A percentile compares a stretch with the other conserved stretches of the same genome.
phyloP scores from a whole-genome alignment of 2,888 invertebrate genomes.

The Drosophila setosimentum region DNA sequence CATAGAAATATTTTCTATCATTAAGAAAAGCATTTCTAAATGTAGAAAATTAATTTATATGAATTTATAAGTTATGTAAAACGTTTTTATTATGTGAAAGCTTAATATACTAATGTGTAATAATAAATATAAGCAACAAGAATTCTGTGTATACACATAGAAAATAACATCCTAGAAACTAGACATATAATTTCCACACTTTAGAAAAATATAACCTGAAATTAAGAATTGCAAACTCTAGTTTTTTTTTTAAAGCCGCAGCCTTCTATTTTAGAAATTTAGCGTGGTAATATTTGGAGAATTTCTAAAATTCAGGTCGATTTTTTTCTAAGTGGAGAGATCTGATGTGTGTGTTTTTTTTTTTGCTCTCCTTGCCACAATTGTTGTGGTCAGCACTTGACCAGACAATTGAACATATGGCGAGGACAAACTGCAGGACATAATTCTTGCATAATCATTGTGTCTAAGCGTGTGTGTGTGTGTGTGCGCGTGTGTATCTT shows the following conservation, averaged over 20 bases:
- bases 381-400: slow-evolving; percentile 67
- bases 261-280: not conserved
- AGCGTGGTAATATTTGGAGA: not conserved
- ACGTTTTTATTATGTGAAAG: too few species aligned
- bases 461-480: slow-evolving; percentile 11
- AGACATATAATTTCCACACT: too few species aligned
- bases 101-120: too few species aligned
- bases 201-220: too few species aligned
- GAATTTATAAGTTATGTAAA: too few species aligned
- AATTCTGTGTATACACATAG: too few species aligned
- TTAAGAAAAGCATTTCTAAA: not conserved
- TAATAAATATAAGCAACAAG: too few species aligned
- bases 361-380: slow-evolving; percentile 27
- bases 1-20: not conserved
- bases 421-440: slow-evolving; percentile 32
- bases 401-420: slow-evolving; percentile 54
- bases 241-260: not conserved
- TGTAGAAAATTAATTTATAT: too few species aligned
- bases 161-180: too few species aligned
- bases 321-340: not conserved
- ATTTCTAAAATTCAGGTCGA: not conserved
- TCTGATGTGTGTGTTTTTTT: not conserved
- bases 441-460: slow-evolving; percentile 66
- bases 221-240: not conserved
- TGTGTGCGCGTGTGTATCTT: slow-evolving; percentile 31